Evolutionary conservation across 2,797 vertebrate genomes (phyloP).

Genomic region (Eulemur coronatus): DNA sequence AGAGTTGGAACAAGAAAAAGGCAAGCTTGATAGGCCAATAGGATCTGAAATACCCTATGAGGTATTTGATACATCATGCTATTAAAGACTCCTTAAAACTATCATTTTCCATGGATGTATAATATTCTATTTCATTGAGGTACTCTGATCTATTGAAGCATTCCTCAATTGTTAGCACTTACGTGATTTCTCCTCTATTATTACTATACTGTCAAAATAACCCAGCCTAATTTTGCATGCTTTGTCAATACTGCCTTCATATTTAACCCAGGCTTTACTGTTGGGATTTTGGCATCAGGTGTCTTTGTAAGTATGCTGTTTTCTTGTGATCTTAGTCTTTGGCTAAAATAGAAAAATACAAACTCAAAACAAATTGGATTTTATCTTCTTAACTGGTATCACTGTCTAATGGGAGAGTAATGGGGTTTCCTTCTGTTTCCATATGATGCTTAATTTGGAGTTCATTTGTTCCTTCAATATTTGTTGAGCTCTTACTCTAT

Average conservation of each 20-base stretch:
- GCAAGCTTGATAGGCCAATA: not conserved
- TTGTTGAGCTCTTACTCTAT: not conserved
- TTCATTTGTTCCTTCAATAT: not conserved
- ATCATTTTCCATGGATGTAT: not conserved
- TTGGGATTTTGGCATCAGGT: not conserved
- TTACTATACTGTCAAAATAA: not conserved
- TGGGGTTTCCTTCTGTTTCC: not conserved
- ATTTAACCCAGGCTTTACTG: not conserved
- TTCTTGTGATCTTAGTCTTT: not conserved
- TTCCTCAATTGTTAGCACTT: not conserved
- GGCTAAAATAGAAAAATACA: not conserved
- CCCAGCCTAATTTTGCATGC: not conserved
- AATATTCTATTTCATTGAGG: not conserved
- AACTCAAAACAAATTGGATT: not conserved
- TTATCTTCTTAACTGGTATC: not conserved
- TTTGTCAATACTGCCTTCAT: not conserved
- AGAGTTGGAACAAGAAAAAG: not conserved
- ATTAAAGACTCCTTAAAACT: not conserved
- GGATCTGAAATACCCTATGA: not conserved
- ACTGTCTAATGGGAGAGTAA: not conserved
- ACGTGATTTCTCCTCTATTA: not conserved
- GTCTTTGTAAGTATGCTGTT: not conserved
- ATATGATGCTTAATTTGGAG: not conserved
- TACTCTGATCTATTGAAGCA: not conserved
- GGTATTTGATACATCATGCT: not conserved